phyloP scores from a whole-genome alignment of 2,888 invertebrate genomes.

The Entomobrya proxima region DNA sequence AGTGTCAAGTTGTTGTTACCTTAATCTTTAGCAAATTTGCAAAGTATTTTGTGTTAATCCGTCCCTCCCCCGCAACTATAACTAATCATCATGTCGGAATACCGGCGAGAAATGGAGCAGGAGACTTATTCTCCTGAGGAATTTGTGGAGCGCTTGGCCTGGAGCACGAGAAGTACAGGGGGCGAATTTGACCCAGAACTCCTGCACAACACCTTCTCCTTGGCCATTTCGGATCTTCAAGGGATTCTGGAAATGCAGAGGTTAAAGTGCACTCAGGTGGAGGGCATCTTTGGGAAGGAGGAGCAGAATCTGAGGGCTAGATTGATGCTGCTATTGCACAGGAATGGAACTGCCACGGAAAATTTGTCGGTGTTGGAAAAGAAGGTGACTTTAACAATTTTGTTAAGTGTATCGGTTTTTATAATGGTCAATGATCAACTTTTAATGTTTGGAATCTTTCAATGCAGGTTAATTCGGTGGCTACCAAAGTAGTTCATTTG shows the following conservation, averaged over 20 bases:
- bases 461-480: constrained; percentile 89
- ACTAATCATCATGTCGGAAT: constrained; percentile 69
- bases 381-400: constrained; percentile 66
- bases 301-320: constrained; percentile 73
- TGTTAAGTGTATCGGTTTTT: not conserved
- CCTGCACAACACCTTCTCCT: constrained; percentile 93
- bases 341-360: constrained; percentile 73
- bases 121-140: constrained; percentile 98
- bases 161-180: constrained; percentile 90
- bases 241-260: constrained; percentile 75
- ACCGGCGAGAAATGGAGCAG: constrained; percentile 79
- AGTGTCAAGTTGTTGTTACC: not conserved
- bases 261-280: constrained; percentile 73
- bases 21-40: not conserved
- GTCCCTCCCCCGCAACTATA: not conserved
- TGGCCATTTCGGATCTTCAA: constrained; percentile 83
- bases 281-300: constrained; percentile 72
- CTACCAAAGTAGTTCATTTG: constrained; percentile 97
- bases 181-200: constrained; percentile 90
- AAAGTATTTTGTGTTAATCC: not conserved
- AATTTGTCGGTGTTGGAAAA: constrained; percentile 73
- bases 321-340: constrained; percentile 70
- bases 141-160: constrained; percentile 97
- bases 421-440: not conserved
- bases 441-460: not conserved